A percentile compares a stretch with the other conserved stretches of the same genome.
Conservation (phyloP, 2,888 invertebrate genomes). For the Pseudeuparius sepicola region DNA sequence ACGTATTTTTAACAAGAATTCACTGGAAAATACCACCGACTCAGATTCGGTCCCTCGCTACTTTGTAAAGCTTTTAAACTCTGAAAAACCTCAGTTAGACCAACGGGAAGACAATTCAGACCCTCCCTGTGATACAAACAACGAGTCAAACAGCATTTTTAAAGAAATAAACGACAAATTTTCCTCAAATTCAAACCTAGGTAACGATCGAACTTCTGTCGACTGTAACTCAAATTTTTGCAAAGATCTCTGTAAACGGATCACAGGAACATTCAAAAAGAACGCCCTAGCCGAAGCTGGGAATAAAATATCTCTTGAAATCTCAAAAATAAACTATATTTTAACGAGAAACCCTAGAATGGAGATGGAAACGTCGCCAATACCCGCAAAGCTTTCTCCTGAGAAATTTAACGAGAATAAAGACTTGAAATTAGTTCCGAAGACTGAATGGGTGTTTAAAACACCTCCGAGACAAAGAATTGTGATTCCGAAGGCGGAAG, state of each 20-base stretch:
- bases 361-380: no score
- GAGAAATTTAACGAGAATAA: no score
- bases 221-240: no score
- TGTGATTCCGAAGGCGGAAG: conserved; percentile 14
- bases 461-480: conserved; percentile 24
- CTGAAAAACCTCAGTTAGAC: neutral
- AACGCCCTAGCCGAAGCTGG: no score
- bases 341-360: no score
- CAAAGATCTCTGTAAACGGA: no score
- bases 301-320: no score
- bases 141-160: conserved; percentile 24
- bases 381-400: no score
- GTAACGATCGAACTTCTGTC: conserved; percentile 7
- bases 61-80: no score
- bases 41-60: no score
- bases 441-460: conserved; percentile 23
- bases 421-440: no score
- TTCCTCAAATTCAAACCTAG: conserved; percentile 10
- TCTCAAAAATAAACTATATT: no score
- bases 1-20: conserved; percentile 19
- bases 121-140: conserved; percentile 8
- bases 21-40: conserved; percentile 1
- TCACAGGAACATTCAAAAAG: neutral
- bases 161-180: conserved; percentile 23
- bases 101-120: neutral